A percentile compares a stretch with the other conserved stretches of the same genome.
Evolutionary conservation across 1,140 invertebrate genomes (phyloP).

Genomic region (Drosophila dunni): DNA sequence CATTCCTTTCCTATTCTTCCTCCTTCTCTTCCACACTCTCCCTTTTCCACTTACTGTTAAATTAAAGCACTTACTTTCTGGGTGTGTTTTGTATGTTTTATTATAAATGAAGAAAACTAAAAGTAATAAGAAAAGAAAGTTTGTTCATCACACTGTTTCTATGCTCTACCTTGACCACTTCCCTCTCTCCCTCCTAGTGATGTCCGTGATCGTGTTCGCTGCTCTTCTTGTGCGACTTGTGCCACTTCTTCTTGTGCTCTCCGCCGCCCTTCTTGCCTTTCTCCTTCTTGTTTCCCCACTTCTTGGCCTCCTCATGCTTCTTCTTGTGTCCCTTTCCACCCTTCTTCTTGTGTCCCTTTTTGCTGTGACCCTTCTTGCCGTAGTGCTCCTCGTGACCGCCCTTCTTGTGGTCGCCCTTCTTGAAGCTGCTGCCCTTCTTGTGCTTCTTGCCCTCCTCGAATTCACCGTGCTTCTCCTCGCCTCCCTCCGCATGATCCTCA

Average conservation of each 20-base stretch:
- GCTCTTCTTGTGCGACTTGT: constrained; percentile 76
- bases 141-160: not conserved
- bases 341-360: constrained; percentile 89
- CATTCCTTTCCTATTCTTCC: too few relatives aligned
- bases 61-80: constrained; percentile 2
- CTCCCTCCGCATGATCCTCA: constrained; percentile 91
- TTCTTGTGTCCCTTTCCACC: constrained; percentile 89
- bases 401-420: constrained; percentile 89
- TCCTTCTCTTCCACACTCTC: too few relatives aligned
- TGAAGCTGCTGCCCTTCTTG: constrained; percentile 89
- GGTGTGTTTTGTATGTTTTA: constrained; percentile 55
- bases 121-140: not conserved
- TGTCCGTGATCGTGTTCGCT: constrained; percentile 69
- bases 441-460: constrained; percentile 89
- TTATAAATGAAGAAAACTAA: constrained; percentile 2
- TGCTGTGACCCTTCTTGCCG: constrained; percentile 90
- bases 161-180: not conserved
- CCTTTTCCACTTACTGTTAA: too few relatives aligned
- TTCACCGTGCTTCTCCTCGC: constrained; percentile 89
- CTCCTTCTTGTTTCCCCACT: constrained; percentile 88
- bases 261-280: constrained; percentile 89
- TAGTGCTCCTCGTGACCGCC: constrained; percentile 89
- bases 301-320: constrained; percentile 88
- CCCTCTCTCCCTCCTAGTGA: constrained; percentile 16
- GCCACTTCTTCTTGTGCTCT: constrained; percentile 88